A percentile compares a stretch with the other conserved stretches of the same genome.
phyloP scores from a whole-genome alignment of 2,888 invertebrate species.

The Acanthosepion esculentum region DNA sequence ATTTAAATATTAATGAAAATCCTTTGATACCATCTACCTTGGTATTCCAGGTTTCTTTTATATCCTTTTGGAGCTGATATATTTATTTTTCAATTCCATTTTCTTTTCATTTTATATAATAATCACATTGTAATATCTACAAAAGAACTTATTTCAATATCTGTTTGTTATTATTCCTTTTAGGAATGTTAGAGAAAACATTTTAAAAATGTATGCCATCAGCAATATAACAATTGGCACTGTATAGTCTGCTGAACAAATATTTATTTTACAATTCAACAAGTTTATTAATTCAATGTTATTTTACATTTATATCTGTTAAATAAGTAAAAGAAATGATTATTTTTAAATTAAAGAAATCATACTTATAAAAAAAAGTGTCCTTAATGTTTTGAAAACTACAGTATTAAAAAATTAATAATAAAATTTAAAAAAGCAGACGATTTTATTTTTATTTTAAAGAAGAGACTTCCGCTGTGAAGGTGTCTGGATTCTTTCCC shows the following conservation, averaged over 20 bases:
- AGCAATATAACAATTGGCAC: slow-evolving; percentile 2
- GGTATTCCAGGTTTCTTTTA: not conserved
- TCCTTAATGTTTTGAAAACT: not conserved
- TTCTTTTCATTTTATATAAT: not conserved
- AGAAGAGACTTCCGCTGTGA: not conserved
- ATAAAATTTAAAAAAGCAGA: not conserved
- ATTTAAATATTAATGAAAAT: not conserved
- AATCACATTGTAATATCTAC: not conserved
- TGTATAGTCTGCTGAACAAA: not conserved
- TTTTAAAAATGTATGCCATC: not conserved
- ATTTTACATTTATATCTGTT: not conserved
- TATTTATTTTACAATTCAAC: not conserved
- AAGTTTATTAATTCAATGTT: not conserved
- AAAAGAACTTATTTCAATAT: not conserved
- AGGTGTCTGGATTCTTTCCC: not conserved
- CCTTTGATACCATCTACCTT: not conserved
- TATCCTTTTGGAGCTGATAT: not conserved
- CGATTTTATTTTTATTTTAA: not conserved
- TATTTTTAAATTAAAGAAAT: not conserved
- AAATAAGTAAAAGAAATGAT: not conserved
- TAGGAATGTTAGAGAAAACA: slow-evolving; percentile 3
- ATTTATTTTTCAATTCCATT: not conserved
- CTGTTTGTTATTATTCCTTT: not conserved
- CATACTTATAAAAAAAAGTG: not conserved
- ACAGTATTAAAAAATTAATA: no score